Conservation (phyloP, 2,113 vertebrate genomes). For the Camelus dromedarius region DNA sequence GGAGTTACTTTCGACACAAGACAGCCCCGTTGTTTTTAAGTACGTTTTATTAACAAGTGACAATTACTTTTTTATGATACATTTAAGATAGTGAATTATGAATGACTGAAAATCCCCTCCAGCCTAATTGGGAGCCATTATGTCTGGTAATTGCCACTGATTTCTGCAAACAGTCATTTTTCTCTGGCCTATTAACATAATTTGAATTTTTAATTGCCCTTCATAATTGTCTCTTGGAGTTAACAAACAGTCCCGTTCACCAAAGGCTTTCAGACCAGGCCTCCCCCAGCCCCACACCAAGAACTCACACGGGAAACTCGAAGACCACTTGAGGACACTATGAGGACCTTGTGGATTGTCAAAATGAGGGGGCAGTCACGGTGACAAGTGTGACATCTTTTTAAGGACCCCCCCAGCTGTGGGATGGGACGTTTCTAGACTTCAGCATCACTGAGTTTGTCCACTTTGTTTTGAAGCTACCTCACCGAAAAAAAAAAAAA, state of each 20-base stretch:
- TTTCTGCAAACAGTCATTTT: conserved; percentile 96
- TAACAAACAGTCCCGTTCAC: conserved; percentile 88
- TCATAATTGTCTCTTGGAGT: conserved; percentile 89
- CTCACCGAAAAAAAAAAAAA: neutral
- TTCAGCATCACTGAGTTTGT: conserved; percentile 38
- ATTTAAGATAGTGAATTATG: conserved; percentile 90
- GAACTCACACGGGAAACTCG: conserved; percentile 70
- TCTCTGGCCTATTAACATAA: conserved; percentile 97
- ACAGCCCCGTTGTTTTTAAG: conserved; percentile 75
- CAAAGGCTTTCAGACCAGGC: conserved; percentile 84
- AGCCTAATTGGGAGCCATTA: conserved; percentile 99
- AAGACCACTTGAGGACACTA: conserved; percentile 53
- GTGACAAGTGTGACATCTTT: conserved; percentile 6
- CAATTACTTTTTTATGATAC: conserved; percentile 88
- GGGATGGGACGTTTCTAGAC: neutral
- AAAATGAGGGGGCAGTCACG: conserved; percentile 59
- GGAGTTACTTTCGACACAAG: conserved; percentile 66
- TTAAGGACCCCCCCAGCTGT: conserved; percentile 47
- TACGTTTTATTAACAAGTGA: conserved; percentile 88
- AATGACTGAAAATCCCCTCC: conserved; percentile 93
- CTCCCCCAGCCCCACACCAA: neutral
- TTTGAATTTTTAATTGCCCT: conserved; percentile 98
- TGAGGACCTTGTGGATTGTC: conserved; percentile 48
- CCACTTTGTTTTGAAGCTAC: neutral
- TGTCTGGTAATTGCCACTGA: conserved; percentile 97